A percentile compares a stretch with the other conserved stretches of the same genome.
Evolutionary conservation across 2,888 invertebrate species (phyloP).

Genomic region (Eupithecia exiguata): DNA sequence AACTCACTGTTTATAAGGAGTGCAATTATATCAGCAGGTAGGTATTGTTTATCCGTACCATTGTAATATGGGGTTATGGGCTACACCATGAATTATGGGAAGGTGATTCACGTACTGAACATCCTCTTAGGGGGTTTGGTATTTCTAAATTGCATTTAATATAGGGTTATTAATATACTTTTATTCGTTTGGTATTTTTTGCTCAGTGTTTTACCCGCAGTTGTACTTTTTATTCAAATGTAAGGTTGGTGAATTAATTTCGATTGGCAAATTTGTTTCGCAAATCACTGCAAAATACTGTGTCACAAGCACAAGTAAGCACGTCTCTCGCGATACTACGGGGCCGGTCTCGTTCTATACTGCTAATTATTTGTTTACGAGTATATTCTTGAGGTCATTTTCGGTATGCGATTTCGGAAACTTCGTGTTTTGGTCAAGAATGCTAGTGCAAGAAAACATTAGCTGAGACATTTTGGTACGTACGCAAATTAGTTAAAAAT

Average conservation of each 20-base stretch:
- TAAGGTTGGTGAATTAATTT: not conserved
- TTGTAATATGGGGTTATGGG: not conserved
- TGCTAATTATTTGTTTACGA: slow-evolving; percentile 41
- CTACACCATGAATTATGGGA: slow-evolving; percentile 7
- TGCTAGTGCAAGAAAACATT: slow-evolving; percentile 8
- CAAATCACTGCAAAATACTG: slow-evolving; percentile 1
- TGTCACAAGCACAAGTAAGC: slow-evolving; percentile 26
- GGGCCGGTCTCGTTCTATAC: slow-evolving; percentile 17
- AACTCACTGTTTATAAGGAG: slow-evolving; percentile 21
- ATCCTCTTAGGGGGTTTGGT: not conserved
- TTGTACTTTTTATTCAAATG: not conserved
- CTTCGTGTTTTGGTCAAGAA: slow-evolving; percentile 26
- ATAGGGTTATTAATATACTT: not conserved
- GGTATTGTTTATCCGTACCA: slow-evolving; percentile 25
- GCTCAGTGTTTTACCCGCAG: not conserved
- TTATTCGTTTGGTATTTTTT: not conserved
- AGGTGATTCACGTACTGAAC: slow-evolving; percentile 7
- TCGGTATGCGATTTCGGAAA: slow-evolving; percentile 28
- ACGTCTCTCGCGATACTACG: slow-evolving; percentile 32
- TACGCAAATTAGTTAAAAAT: not conserved
- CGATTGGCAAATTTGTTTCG: slow-evolving; percentile 7
- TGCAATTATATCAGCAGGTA: slow-evolving; percentile 5
- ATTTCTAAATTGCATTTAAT: slow-evolving; percentile 1
- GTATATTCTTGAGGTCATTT: slow-evolving; percentile 40
- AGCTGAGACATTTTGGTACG: not conserved